A percentile compares a stretch with the other conserved stretches of the same genome.
Evolutionary conservation across 2,888 invertebrate species (phyloP).

Genomic region (Dryadula phaetusa): DNA sequence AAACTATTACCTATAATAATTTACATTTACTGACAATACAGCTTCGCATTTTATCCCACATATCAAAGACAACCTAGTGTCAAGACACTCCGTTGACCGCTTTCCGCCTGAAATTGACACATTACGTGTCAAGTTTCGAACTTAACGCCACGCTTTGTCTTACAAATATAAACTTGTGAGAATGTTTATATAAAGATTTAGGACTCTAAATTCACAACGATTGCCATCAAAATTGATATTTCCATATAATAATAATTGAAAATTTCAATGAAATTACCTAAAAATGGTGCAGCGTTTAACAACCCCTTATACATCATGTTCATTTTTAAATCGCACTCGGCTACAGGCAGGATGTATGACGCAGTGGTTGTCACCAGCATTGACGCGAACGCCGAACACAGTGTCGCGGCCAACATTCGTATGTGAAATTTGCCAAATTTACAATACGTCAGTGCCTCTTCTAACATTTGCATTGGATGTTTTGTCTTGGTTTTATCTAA

Average conservation of each 20-base stretch:
- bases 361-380: slow-evolving; percentile 58
- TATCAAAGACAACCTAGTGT: too few species aligned
- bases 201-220: too few species aligned
- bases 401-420: slow-evolving; percentile 53
- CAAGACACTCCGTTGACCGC: too few species aligned
- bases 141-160: too few species aligned
- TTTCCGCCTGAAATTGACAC: too few species aligned
- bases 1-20: too few species aligned
- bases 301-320: slow-evolving; percentile 61
- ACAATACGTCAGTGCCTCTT: slow-evolving; percentile 58
- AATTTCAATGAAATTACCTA: slow-evolving; percentile 51
- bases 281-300: slow-evolving; percentile 61
- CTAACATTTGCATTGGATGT: slow-evolving; percentile 59
- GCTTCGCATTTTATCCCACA: too few species aligned
- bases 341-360: slow-evolving; percentile 61
- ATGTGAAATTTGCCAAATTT: slow-evolving; percentile 63
- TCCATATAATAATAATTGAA: neutral
- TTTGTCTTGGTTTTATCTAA: slow-evolving; percentile 33
- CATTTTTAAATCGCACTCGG: slow-evolving; percentile 65
- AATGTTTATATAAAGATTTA: too few species aligned
- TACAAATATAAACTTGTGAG: too few species aligned
- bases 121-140: too few species aligned
- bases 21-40: too few species aligned
- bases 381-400: slow-evolving; percentile 55
- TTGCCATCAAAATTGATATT: too few species aligned